phyloP scores from a whole-genome alignment of 2,113 vertebrate genomes.

The Gambusia affinis region DNA sequence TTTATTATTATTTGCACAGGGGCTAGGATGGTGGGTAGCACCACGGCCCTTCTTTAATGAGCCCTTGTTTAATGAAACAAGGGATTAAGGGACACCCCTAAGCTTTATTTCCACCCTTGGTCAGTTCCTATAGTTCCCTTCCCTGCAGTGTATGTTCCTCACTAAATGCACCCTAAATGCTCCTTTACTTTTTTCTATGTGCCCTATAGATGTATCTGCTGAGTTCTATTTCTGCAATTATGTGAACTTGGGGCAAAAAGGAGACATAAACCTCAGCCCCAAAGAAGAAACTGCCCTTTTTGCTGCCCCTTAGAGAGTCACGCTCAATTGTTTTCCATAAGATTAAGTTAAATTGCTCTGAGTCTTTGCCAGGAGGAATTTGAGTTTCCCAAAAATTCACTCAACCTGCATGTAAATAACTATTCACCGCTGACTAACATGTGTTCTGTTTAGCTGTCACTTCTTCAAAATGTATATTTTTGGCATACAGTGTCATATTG shows the following conservation, averaged over 20 bases:
- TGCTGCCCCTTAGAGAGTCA: slow-evolving; percentile 21
- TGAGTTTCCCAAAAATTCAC: slow-evolving; percentile 23
- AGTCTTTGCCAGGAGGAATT: slow-evolving; percentile 26
- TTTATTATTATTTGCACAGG: slow-evolving; percentile 17
- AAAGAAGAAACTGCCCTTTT: slow-evolving; percentile 14
- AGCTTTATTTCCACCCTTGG: slow-evolving; percentile 6
- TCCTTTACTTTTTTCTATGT: slow-evolving; percentile 1
- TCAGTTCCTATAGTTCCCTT: slow-evolving; percentile 12
- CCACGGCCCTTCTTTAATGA: slow-evolving; percentile 3
- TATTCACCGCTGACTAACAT: slow-evolving; percentile 9
- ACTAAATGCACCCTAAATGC: slow-evolving; percentile 12
- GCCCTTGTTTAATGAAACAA: slow-evolving; percentile 24
- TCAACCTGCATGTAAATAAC: background rate
- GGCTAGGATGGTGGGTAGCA: background rate
- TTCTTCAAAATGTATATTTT: background rate
- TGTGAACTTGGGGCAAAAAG: slow-evolving; percentile 18
- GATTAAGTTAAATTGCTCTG: slow-evolving; percentile 49
- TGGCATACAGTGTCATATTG: background rate
- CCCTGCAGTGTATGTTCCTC: background rate
- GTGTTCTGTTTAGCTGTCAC: background rate
- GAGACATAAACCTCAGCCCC: background rate
- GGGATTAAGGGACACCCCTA: slow-evolving; percentile 14
- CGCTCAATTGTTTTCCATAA: slow-evolving; percentile 24
- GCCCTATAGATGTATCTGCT: slow-evolving; percentile 2
- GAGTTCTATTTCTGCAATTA: slow-evolving; percentile 15